Percentiles rank a stretch among this genome's conserved stretches.
Evolutionary conservation across 2,888 invertebrate species (phyloP).

Genomic region (Epinotia demarniana): DNA sequence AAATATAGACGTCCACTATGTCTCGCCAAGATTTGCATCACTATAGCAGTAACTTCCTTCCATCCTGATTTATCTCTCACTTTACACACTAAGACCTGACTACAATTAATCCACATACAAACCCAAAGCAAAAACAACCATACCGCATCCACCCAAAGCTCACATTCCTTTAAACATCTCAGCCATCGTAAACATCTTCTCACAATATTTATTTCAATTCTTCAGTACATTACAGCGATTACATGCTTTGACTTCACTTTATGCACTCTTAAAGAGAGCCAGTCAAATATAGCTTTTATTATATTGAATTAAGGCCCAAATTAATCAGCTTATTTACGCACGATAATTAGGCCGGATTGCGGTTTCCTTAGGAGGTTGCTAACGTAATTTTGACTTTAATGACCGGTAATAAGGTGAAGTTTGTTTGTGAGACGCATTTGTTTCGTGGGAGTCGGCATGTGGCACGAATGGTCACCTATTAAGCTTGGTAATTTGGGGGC

Average conservation of each 20-base stretch:
- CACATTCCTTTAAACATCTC: background rate
- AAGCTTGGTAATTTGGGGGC: conserved; percentile 47
- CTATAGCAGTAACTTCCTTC: background rate
- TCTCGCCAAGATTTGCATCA: background rate
- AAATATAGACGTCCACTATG: background rate
- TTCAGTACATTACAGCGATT: conserved; percentile 39
- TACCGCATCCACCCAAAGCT: background rate
- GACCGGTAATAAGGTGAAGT: conserved; percentile 25
- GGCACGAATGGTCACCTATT: conserved; percentile 58
- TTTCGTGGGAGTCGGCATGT: conserved; percentile 61
- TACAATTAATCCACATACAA: conserved; percentile 11
- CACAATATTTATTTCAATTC: conserved; percentile 36
- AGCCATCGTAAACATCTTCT: conserved; percentile 29
- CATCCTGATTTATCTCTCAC: conserved; percentile 10
- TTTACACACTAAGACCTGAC: conserved; percentile 15
- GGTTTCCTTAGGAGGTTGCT: conserved; percentile 35
- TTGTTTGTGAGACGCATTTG: conserved; percentile 53
- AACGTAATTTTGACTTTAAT: conserved; percentile 24
- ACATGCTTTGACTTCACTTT: conserved; percentile 48
- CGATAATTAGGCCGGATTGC: conserved; percentile 57
- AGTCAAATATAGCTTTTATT: conserved; percentile 12
- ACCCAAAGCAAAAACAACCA: background rate
- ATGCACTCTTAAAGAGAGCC: conserved; percentile 15
- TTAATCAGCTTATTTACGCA: conserved; percentile 17
- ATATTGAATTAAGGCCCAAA: background rate